Percentiles rank a stretch among this genome's conserved stretches.
These are phyloP conservation scores for Dusona sp. DNA, from an alignment of 2,888 invertebrate genomes.

Conservation along the genomic window DNA sequence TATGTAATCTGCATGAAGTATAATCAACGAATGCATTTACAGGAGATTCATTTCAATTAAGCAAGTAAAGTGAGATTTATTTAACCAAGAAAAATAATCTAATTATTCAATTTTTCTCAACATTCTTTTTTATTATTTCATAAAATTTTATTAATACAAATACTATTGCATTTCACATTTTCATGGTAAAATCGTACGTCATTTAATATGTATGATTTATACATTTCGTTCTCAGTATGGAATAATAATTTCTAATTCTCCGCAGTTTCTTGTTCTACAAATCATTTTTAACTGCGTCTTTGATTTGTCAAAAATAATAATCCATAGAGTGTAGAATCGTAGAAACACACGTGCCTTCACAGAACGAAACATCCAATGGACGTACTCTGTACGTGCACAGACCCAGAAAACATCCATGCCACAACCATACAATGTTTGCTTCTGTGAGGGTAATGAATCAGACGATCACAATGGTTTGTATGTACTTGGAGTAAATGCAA, in stretches of 20 bases:
- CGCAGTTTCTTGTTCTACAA: neutral
- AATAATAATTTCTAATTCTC: neutral
- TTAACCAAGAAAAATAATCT: neutral
- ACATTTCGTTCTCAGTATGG: neutral
- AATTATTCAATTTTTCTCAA: neutral
- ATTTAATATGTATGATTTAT: neutral
- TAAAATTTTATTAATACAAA: neutral
- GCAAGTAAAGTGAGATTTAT: neutral
- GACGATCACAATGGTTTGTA: constrained; percentile 18
- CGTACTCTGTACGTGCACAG: too few relatives aligned
- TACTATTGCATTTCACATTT: neutral
- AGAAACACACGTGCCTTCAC: too few relatives aligned
- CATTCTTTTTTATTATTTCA: neutral
- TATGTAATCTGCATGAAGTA: constrained; percentile 3
- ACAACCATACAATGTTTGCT: too few relatives aligned
- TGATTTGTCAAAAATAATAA: neutral
- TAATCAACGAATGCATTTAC: neutral
- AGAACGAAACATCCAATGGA: too few relatives aligned
- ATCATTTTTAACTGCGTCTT: neutral
- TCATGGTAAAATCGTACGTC: neutral
- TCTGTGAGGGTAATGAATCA: too few relatives aligned
- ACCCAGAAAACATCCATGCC: too few relatives aligned
- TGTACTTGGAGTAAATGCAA: constrained; percentile 35
- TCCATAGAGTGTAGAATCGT: neutral
- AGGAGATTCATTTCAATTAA: neutral